A percentile compares a stretch with the other conserved stretches of the same genome.
Conservation (phyloP, 64 coral and sea anemone species). For the Pachyseris speciosa region DNA sequence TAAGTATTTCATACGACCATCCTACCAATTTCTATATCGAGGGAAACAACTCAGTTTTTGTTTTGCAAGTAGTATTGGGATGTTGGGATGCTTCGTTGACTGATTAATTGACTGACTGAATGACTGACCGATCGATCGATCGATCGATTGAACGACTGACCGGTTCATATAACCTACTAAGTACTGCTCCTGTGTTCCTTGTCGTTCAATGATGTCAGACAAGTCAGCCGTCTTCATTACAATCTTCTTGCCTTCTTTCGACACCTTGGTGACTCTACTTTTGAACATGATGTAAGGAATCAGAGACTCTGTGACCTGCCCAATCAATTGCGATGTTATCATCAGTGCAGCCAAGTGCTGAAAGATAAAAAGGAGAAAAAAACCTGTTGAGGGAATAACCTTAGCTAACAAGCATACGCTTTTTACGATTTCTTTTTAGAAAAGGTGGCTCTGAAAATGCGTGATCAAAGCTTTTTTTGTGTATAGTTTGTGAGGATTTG, state of each 20-base stretch:
- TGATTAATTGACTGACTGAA: background rate
- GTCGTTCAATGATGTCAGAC: conserved; percentile 81
- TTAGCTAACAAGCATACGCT: too few species aligned
- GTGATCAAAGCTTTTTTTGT: too few species aligned
- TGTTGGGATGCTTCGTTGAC: background rate
- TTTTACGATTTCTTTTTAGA: too few species aligned
- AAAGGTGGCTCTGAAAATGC: too few species aligned
- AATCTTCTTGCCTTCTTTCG: conserved; percentile 91
- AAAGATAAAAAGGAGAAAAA: background rate
- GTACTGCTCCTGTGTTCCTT: conserved; percentile 90
- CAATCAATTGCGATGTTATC: conserved; percentile 94
- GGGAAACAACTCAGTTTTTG: too few species aligned
- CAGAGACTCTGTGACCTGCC: conserved; percentile 95
- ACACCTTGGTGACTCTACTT: conserved; percentile 84
- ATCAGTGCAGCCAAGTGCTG: conserved; percentile 94
- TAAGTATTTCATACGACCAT: too few species aligned
- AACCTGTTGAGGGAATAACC: background rate
- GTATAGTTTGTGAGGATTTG: too few species aligned
- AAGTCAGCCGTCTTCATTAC: conserved; percentile 89
- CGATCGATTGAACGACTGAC: background rate
- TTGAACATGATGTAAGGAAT: conserved; percentile 93
- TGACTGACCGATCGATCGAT: background rate
- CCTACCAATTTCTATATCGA: too few species aligned
- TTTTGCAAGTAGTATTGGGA: too few species aligned
- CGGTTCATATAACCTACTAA: conserved; percentile 38